phyloP scores from a whole-genome alignment of 1,140 invertebrate species.

The Calliopsis andreniformis region DNA sequence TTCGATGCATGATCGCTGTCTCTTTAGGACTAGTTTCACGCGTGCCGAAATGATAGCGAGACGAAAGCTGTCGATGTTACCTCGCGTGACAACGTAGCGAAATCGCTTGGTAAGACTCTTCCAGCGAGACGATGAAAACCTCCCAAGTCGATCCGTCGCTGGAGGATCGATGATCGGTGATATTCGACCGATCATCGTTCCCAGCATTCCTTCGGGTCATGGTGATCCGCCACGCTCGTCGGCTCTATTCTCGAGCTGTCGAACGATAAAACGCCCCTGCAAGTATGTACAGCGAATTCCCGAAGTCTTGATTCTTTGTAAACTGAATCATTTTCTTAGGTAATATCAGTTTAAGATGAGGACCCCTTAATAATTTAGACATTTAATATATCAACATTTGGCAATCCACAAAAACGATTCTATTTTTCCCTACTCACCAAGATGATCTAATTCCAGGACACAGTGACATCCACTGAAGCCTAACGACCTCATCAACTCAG shows the following conservation, averaged over 20 bases:
- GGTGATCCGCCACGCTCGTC: slow-evolving; percentile 31
- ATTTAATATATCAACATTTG: no score
- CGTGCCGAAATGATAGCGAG: neutral
- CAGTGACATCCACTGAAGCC: no score
- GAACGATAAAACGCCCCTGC: neutral
- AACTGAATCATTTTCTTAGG: no score
- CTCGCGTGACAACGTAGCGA: slow-evolving; percentile 21
- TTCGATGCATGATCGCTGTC: no score
- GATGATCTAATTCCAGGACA: neutral
- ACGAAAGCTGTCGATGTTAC: slow-evolving; percentile 24
- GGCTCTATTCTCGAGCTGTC: slow-evolving; percentile 46
- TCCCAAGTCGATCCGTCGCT: slow-evolving; percentile 60
- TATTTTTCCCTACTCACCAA: no score
- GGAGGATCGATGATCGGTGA: slow-evolving; percentile 58
- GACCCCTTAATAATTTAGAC: no score
- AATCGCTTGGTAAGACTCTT: slow-evolving; percentile 48
- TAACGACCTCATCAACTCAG: slow-evolving; percentile 62
- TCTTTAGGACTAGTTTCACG: no score
- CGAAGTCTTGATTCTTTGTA: no score
- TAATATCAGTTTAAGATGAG: no score
- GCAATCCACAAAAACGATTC: no score
- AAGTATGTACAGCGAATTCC: neutral
- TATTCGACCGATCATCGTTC: slow-evolving; percentile 70
- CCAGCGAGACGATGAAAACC: slow-evolving; percentile 58
- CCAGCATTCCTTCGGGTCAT: slow-evolving; percentile 63